Conservation (phyloP, 2,113 vertebrate species). For the Gopherus evgoodei region DNA sequence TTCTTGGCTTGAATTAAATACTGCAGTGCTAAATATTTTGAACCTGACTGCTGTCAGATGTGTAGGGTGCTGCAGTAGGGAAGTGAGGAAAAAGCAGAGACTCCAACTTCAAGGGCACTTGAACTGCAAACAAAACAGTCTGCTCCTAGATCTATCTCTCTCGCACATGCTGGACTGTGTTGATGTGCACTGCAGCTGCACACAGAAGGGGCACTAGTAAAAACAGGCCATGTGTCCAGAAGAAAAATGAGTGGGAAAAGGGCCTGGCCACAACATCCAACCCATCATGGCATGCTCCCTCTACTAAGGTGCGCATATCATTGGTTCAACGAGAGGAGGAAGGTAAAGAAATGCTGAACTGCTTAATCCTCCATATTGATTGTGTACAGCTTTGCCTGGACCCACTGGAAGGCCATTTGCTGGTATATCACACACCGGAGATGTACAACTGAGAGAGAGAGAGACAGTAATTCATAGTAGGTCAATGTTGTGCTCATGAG, state of each 20-base stretch:
- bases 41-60: neutral
- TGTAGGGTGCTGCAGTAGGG: neutral
- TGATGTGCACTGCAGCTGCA: neutral
- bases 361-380: neutral
- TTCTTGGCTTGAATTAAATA: slow-evolving; percentile 8
- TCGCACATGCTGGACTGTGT: neutral
- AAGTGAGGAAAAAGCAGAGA: fast-evolving
- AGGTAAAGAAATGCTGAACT: neutral
- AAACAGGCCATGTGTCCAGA: neutral
- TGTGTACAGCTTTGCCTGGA: neutral
- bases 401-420: neutral
- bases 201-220: neutral
- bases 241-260: slow-evolving; percentile 34
- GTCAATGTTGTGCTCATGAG: fast-evolving
- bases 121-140: slow-evolving; percentile 2
- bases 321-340: neutral
- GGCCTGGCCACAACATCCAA: neutral
- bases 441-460: neutral
- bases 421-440: neutral
- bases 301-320: neutral
- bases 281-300: neutral
- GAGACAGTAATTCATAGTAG: neutral
- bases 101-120: neutral
- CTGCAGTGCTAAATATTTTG: neutral
- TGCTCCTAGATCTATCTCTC: neutral